Percentiles rank a stretch among this genome's conserved stretches.
Conservation (phyloP, 2,888 invertebrate species). For the Eueremaeus valkanovi region DNA sequence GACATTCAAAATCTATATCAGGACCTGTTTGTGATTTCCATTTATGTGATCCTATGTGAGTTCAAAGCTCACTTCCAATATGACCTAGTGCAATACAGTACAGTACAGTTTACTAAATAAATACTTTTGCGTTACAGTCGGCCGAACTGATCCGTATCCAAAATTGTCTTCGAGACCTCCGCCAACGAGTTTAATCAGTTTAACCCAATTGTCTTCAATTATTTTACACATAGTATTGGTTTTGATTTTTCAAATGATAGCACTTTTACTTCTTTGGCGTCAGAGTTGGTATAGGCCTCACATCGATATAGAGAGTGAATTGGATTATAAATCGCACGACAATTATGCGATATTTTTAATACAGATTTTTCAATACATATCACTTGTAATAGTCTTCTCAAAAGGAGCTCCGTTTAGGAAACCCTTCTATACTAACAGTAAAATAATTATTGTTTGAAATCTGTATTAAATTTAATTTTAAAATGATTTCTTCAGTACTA, state of each 20-base stretch:
- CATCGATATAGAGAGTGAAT: slow-evolving; percentile 57
- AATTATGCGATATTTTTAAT: slow-evolving; percentile 72
- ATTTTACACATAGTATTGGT: slow-evolving; percentile 63
- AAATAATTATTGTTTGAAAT: slow-evolving; percentile 1
- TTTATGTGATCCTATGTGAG: slow-evolving; percentile 54
- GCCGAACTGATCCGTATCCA: slow-evolving; percentile 52
- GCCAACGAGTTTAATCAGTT: slow-evolving; percentile 58
- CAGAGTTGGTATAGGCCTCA: slow-evolving; percentile 60
- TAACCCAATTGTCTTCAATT: slow-evolving; percentile 66
- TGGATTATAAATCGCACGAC: slow-evolving; percentile 65
- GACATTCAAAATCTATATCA: slow-evolving; percentile 56
- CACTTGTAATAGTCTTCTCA: slow-evolving; percentile 72
- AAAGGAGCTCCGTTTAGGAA: slow-evolving; percentile 72
- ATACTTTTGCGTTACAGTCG: slow-evolving; percentile 48
- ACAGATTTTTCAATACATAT: slow-evolving; percentile 72
- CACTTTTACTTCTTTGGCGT: slow-evolving; percentile 60
- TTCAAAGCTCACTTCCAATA: slow-evolving; percentile 39
- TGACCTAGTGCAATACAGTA: neutral
- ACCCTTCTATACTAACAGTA: slow-evolving; percentile 61
- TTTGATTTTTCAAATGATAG: slow-evolving; percentile 60
- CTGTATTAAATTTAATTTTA: slow-evolving; percentile 38
- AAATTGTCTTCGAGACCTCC: slow-evolving; percentile 51
- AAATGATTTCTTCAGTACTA: slow-evolving; percentile 56
- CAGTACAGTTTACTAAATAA: neutral
- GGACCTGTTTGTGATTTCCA: slow-evolving; percentile 54